Percentiles rank a stretch among this genome's conserved stretches.
phyloP scores from a whole-genome alignment of 1,140 invertebrate species.

The Phocides pigmalion region DNA sequence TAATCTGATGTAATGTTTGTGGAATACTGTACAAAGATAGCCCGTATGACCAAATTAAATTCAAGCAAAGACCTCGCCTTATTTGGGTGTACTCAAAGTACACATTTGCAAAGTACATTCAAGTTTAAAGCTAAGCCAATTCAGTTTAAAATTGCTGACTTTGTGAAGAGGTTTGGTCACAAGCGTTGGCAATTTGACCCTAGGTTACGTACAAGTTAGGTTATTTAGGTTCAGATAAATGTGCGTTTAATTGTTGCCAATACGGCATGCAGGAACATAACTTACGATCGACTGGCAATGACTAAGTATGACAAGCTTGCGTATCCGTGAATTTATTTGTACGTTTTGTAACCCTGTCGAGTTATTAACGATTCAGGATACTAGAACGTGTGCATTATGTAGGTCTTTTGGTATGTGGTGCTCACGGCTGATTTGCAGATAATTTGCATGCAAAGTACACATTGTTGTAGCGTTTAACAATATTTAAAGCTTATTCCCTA shows the following conservation, averaged over 20 bases:
- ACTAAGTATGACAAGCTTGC: slow-evolving; percentile 4
- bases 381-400: slow-evolving; percentile 32
- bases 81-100: slow-evolving; percentile 3
- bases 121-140: neutral
- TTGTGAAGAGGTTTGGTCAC: neutral
- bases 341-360: slow-evolving; percentile 1
- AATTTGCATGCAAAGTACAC: slow-evolving; percentile 58
- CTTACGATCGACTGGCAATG: neutral
- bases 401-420: slow-evolving; percentile 42
- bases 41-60: neutral
- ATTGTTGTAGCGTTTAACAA: slow-evolving; percentile 54
- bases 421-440: slow-evolving; percentile 42
- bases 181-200: slow-evolving; percentile 25
- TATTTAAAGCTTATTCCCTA: slow-evolving; percentile 36
- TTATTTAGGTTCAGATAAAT: slow-evolving; percentile 34
- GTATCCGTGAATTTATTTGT: slow-evolving; percentile 1
- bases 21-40: neutral
- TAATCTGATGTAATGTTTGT: neutral
- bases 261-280: slow-evolving; percentile 7
- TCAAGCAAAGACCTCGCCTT: slow-evolving; percentile 4
- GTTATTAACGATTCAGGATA: slow-evolving; percentile 33
- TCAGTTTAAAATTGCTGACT: slow-evolving; percentile 1
- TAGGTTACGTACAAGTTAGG: slow-evolving; percentile 30
- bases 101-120: slow-evolving; percentile 7
- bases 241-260: slow-evolving; percentile 24